phyloP scores from a whole-genome alignment of 2,113 vertebrate genomes.

The Plestiodon gilberti region DNA sequence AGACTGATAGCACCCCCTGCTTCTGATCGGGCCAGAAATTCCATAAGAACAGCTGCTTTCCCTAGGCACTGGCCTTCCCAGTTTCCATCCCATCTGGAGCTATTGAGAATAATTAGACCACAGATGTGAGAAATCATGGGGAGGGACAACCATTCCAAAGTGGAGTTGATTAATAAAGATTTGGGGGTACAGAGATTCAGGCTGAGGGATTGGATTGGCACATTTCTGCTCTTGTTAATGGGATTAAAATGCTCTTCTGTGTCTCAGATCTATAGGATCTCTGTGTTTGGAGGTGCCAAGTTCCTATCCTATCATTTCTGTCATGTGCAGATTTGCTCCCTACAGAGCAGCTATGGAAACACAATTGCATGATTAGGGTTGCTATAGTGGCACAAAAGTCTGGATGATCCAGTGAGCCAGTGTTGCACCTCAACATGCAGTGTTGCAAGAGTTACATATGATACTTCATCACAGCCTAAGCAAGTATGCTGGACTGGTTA shows the following conservation, averaged over 20 bases:
- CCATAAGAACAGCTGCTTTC: neutral
- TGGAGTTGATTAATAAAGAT: neutral
- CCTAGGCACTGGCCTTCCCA: neutral
- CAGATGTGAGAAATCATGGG: neutral
- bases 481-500: no score
- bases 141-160: neutral
- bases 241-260: neutral
- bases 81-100: conserved; percentile 12
- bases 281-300: neutral
- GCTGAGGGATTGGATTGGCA: neutral
- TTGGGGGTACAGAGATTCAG: neutral
- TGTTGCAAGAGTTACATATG: no score
- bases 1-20: neutral
- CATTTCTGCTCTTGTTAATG: neutral
- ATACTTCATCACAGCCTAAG: no score
- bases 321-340: neutral
- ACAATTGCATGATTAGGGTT: neutral
- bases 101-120: conserved; percentile 5
- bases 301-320: neutral
- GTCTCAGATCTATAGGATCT: no score
- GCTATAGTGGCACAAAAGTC: neutral
- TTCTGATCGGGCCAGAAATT: neutral
- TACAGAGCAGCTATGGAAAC: neutral
- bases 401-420: neutral
- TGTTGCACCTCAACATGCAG: no score